Evolutionary conservation across 64 coral and sea anemone species (phyloP).

Genomic region (Anthopleura sola): DNA sequence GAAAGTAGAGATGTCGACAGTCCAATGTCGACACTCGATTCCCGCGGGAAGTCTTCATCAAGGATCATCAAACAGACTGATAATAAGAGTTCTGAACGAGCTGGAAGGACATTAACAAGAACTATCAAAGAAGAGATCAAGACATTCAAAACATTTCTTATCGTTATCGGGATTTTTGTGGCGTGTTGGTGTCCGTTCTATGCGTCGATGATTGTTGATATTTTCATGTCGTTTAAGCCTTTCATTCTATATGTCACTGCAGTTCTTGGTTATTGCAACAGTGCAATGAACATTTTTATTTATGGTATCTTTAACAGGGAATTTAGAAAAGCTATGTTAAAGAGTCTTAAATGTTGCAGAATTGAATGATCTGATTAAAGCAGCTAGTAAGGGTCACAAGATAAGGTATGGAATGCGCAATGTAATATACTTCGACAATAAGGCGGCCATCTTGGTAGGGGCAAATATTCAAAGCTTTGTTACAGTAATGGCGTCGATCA

Average conservation of each 20-base stretch:
- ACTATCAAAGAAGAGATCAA: constrained; percentile 46
- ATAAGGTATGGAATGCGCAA: no score
- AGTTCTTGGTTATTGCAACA: constrained; percentile 60
- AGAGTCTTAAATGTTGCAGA: background rate
- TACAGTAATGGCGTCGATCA: no score
- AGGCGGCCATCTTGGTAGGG: no score
- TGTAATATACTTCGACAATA: no score
- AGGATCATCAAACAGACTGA: background rate
- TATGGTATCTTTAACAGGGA: constrained; percentile 56
- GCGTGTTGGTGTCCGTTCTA: constrained; percentile 55
- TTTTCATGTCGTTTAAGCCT: background rate
- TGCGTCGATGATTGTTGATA: constrained; percentile 25
- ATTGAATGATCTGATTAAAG: background rate
- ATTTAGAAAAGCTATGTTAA: constrained; percentile 28
- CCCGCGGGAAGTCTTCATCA: background rate
- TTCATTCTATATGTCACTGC: constrained; percentile 32
- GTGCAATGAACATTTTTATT: constrained; percentile 62
- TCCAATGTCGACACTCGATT: background rate
- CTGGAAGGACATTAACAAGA: background rate
- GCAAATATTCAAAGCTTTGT: no score
- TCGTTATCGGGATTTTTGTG: constrained; percentile 44
- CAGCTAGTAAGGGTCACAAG: no score
- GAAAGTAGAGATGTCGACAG: background rate
- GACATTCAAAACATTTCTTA: constrained; percentile 54
- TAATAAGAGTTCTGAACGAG: background rate